Evolutionary conservation across 64 coral and sea anemone genomes (phyloP).

Genomic region (Astreopora myriophthalma): DNA sequence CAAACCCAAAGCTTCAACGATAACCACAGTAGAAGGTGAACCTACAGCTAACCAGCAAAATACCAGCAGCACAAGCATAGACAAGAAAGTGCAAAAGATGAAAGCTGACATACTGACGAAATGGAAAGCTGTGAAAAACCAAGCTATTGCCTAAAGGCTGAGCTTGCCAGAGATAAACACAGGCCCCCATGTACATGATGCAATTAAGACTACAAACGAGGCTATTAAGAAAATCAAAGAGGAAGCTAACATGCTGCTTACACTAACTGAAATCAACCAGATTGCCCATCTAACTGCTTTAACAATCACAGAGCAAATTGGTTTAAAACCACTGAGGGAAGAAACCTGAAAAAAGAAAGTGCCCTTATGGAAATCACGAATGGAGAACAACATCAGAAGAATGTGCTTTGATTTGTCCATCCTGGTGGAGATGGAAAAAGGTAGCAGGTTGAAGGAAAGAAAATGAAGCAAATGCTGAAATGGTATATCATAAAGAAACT

Average conservation of each 20-base stretch:
- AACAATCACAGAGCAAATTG: not conserved
- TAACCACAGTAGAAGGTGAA: too few relatives aligned
- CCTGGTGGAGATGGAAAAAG: too few relatives aligned
- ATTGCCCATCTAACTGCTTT: not conserved
- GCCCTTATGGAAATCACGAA: not conserved
- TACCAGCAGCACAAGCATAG: not conserved
- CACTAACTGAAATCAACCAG: not conserved
- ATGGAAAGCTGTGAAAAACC: not conserved
- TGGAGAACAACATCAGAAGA: not conserved
- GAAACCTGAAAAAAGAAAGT: not conserved
- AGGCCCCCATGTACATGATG: not conserved
- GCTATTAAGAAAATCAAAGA: not conserved
- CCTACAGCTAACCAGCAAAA: not conserved
- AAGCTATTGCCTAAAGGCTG: not conserved
- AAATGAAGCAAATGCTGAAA: not conserved
- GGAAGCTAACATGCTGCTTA: not conserved
- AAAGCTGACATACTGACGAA: not conserved
- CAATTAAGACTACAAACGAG: not conserved
- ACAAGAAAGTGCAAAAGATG: not conserved
- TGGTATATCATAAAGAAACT: not conserved
- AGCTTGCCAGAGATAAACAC: not conserved
- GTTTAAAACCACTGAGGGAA: not conserved
- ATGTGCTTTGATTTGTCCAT: not conserved
- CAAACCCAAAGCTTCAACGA: too few relatives aligned
- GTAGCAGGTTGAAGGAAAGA: not conserved